These are phyloP conservation scores for Silurus asotus DNA, from an alignment of 2,113 vertebrate genomes.

Conservation along the genomic window DNA sequence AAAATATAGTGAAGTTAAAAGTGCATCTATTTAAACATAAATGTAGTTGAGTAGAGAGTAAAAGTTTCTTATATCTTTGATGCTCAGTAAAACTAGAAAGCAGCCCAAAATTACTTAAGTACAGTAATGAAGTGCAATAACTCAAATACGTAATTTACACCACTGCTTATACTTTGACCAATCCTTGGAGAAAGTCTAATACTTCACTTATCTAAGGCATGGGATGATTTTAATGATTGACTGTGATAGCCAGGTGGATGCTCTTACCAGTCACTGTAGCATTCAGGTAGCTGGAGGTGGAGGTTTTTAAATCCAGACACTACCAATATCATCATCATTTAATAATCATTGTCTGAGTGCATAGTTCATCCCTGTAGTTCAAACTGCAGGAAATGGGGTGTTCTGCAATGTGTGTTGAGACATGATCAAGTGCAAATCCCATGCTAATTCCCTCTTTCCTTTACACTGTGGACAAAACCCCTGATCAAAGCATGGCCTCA, in stretches of 20 bases:
- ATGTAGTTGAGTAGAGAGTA: no score
- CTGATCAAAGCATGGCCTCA: conserved; percentile 55
- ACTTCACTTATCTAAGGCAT: not conserved
- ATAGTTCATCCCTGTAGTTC: conserved; percentile 19
- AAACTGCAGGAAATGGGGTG: conserved; percentile 54
- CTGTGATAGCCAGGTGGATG: not conserved
- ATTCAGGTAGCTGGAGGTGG: not conserved
- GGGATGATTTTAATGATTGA: not conserved
- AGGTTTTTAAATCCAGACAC: not conserved
- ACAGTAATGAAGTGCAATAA: no score
- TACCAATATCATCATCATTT: not conserved
- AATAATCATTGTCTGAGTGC: not conserved
- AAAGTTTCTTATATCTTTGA: no score
- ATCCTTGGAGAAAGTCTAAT: not conserved
- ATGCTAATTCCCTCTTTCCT: conserved; percentile 12
- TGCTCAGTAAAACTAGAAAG: no score
- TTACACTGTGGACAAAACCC: conserved; percentile 5
- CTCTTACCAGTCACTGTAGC: not conserved
- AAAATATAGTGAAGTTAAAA: no score
- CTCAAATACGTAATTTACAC: no score
- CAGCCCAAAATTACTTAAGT: no score
- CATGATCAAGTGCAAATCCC: conserved; percentile 35
- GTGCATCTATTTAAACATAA: no score
- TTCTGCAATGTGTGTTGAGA: conserved; percentile 48
- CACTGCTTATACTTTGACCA: not conserved